Conservation (phyloP, 2,113 vertebrate species). For the Hemibagrus wyckioides region DNA sequence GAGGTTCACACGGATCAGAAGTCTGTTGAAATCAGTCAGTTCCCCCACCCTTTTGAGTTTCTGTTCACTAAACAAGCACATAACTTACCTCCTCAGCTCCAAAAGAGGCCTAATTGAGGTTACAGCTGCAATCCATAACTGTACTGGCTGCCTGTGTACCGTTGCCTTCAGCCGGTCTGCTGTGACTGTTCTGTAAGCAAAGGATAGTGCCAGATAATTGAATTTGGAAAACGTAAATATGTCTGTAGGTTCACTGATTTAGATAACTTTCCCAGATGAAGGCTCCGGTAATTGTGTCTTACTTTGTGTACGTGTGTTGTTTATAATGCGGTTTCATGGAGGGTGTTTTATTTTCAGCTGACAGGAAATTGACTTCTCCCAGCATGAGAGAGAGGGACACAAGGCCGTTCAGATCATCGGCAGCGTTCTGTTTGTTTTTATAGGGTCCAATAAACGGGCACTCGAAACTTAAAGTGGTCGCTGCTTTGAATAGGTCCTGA, state of each 20-base stretch:
- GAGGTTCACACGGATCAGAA: slow-evolving; percentile 23
- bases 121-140: slow-evolving; percentile 61
- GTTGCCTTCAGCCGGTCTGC: slow-evolving; percentile 61
- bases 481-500: neutral
- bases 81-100: slow-evolving; percentile 58
- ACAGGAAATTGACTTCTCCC: slow-evolving; percentile 68
- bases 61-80: slow-evolving; percentile 48
- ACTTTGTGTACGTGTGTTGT: slow-evolving; percentile 58
- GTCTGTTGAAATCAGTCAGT: slow-evolving; percentile 7
- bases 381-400: slow-evolving; percentile 46
- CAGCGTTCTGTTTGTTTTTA: slow-evolving; percentile 65
- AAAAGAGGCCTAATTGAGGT: slow-evolving; percentile 65
- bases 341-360: slow-evolving; percentile 60
- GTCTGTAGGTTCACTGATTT: slow-evolving; percentile 54
- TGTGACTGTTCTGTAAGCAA: slow-evolving; percentile 52
- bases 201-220: slow-evolving; percentile 63
- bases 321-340: slow-evolving; percentile 50
- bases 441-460: slow-evolving; percentile 60
- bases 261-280: slow-evolving; percentile 59
- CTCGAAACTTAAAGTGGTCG: slow-evolving; percentile 50
- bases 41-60: neutral
- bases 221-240: slow-evolving; percentile 63
- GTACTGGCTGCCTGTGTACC: slow-evolving; percentile 59
- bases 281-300: slow-evolving; percentile 62
- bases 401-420: slow-evolving; percentile 57